Evolutionary conservation across 2,888 invertebrate genomes (phyloP), one percentile per base, ranked within the genome.

Genomic region (Drosophila nr. fundita): DNA sequence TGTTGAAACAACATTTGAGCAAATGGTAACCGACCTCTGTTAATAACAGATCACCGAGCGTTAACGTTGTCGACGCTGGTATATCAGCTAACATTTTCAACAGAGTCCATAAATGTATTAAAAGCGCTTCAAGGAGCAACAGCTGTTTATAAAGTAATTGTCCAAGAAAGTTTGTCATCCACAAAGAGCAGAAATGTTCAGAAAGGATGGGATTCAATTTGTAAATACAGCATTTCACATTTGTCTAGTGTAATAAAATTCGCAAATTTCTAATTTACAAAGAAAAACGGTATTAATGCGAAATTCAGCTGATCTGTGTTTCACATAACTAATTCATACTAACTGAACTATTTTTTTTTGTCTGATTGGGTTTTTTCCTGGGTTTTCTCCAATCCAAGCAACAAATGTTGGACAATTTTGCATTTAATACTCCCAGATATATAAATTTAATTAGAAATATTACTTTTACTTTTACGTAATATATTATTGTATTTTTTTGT

Each of bases 121-220:
- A 50, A n/a, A 69, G 48, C 38, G 27, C 21, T 49, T 50, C 32
- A 68, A 38, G 55, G 68, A 36, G 45, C 69, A 38, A 4, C 40
- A 11, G 10, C 18, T 8, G 63, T 91, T 15, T 90, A 91, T 58
- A 91, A 90, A 74, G 60, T 76, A 24, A 86, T 91, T 65, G 55
- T 80, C 0, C 90, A 91, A 59, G 92, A 91, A 42, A 83, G 62
- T 53, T 53, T 78, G 27, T 49, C 68, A 54, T 30, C 65, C 21
- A 65, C 58, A 30, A 30, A 30, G 38, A 68, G 58, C 42, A 32
- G 66, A 68, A 73, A 52, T 30, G 30, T 62, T 38, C 50, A 57
- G 50, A 65, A 71, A 82, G 80, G 76, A 89, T 69, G 72, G 69
- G 71, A 68, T 63, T 30, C 24, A 52, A 70, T 32, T 48, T 45